Base-by-base conservation (phyloP, 2,888 invertebrate genomes). In the Physocephala rufipes region DNA sequence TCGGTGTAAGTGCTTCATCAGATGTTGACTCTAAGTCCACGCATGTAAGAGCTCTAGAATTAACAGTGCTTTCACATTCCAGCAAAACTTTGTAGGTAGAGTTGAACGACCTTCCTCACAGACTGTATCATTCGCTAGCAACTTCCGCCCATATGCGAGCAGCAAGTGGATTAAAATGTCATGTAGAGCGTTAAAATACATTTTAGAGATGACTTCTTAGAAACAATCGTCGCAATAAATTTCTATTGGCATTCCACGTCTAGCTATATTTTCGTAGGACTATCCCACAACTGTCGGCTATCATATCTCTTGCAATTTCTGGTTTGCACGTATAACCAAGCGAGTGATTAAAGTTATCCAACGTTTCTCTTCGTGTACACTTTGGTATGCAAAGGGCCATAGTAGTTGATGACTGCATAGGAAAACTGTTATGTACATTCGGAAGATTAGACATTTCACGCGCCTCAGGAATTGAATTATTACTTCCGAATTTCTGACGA, bases 91-190 rank as follows among this genome's bases (percentile, higher is more conserved):
- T 47, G 13, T 15, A 16, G 13, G 16, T 12, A 16, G 16, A 16
- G 15, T 19, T 72, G 55, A 19, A 72, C 43, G 0, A 58, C 70
- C 3, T 51, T 65, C 62, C 73, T 74, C 2, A 73, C 51, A 2
- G 71, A 71, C 12, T 68, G 19, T 2, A 69, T 66, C 26, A 73
- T 58, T 47, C 73, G 30, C 19, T 73, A 70, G 67, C 67, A 73
- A 21, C 66, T 68, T 28, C 51, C 62, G 9, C 72, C 71, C 73
- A 67, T 47, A 55, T 77, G 76, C 3, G 78, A 77, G 75, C 64
- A 1, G 72, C 74, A 15, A 76, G 79, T 3, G 76, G 75, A 45
- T 71, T 72, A 36, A 72, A 72, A 16, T 69, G 65, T 62, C 69
- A 72, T 2, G 26, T 49, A 30, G 69, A 63, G 16, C 15, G 21